Evolutionary conservation across 2,888 invertebrate species (phyloP), one percentile per base, ranked within the genome.

Genomic region (Apamea sordens): DNA sequence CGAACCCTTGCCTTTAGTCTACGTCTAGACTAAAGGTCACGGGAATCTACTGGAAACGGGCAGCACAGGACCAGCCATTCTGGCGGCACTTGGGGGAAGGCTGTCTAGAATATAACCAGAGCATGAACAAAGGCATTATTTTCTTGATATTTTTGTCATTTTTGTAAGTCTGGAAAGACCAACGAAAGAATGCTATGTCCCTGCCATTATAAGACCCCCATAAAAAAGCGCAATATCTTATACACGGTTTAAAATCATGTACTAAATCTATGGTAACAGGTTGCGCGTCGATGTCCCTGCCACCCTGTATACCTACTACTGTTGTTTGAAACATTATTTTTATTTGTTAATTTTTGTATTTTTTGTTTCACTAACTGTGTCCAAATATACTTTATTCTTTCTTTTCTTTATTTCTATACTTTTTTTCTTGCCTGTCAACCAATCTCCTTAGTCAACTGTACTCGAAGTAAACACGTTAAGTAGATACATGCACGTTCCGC

Each of bases 401-500:
- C 36, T 36, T 36, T 36, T 36, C 36, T 36, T 36, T 36, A 1
- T 36, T 36, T 36, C 36, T 36, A 36, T 36, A 36, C 36, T 36
- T 5, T 53, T n/a, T 41, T 32, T 32, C 18, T n/a, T n/a, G 21
- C 75, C 56, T 44, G 24, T 18, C 0, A 28, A 77, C 53, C 24
- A 71, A 79, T 28, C 24, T 84, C 0, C 8, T 67, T 36, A 0
- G 24, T 44, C 7, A 11, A 71, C 65, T 36, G 70, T 81, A 81
- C 81, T 18, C 50, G 11, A 69, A 64, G 84, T 82, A 77, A 77
- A 74, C 59, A 83, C 28, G 10, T 56, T 28, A 86, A 59, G 47
- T 65, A 78, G 28, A 84, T 83, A 72, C 68, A 75, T n/a, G 41
- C 84, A 84, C 84, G 84, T 59, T 44, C 0, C 41, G 84, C 86